These are phyloP conservation scores for Aphodius sticticus DNA, from an alignment of 2,888 invertebrate species.

Conservation along the genomic window DNA sequence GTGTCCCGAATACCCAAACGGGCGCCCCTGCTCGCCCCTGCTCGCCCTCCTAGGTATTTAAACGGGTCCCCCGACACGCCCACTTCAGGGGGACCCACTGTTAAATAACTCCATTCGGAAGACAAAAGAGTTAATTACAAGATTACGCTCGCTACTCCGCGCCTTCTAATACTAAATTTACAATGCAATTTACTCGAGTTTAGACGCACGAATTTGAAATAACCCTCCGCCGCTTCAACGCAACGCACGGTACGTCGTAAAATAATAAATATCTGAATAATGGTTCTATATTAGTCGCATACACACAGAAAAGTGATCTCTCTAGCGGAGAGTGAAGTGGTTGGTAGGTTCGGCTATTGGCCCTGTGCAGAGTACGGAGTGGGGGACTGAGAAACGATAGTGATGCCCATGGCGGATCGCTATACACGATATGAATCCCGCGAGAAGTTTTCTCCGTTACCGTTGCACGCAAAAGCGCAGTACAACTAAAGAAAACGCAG, in stretches of 20 bases:
- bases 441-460: too few species aligned
- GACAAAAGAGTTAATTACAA: constrained; percentile 25
- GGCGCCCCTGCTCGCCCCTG: not conserved
- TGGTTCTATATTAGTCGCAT: too few species aligned
- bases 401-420: too few species aligned
- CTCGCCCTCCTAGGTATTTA: not conserved
- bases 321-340: too few species aligned
- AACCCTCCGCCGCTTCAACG: not conserved
- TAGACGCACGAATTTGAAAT: not conserved
- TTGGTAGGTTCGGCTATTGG: too few species aligned
- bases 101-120: constrained; percentile 20
- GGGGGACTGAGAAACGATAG: too few species aligned
- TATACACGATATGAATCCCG: too few species aligned
- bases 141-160: constrained; percentile 16
- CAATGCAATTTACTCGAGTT: constrained; percentile 11
- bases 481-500: too few species aligned
- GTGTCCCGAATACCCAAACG: constrained; percentile 27
- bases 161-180: constrained; percentile 14
- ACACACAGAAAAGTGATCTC: too few species aligned
- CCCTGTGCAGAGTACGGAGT: too few species aligned
- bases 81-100: constrained; percentile 15
- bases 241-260: not conserved
- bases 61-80: not conserved
- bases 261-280: too few species aligned
- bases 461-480: too few species aligned